phyloP scores from a whole-genome alignment of 1,140 invertebrate genomes.

The Aphaenogaster rudis region DNA sequence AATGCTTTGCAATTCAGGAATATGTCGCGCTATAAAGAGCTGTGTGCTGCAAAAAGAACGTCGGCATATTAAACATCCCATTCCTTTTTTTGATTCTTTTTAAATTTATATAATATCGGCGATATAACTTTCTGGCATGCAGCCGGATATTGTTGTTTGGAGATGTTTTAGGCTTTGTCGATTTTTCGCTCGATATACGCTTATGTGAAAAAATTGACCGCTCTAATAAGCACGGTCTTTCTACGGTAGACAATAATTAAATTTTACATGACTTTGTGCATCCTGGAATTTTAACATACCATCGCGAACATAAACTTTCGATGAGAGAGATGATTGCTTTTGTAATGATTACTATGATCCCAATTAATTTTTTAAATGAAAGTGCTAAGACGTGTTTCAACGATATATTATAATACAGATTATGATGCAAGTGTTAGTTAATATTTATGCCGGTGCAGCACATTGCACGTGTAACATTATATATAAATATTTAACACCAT shows the following conservation, averaged over 20 bases:
- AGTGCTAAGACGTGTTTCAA: neutral
- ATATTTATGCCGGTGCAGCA: conserved; percentile 3
- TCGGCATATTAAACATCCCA: conserved; percentile 16
- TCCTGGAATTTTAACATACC: conserved; percentile 31
- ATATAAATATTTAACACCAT: conserved; percentile 53
- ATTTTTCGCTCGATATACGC: conserved; percentile 51
- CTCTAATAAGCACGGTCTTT: conserved; percentile 53
- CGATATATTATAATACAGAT: neutral
- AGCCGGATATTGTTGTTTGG: conserved; percentile 45
- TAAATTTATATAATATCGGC: conserved; percentile 21
- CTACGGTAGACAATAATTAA: conserved; percentile 32
- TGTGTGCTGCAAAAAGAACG: neutral
- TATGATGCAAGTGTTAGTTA: neutral
- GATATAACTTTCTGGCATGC: conserved; percentile 14
- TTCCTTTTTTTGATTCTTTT: conserved; percentile 41
- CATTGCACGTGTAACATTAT: neutral
- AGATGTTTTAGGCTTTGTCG: conserved; percentile 59
- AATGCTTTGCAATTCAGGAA: conserved; percentile 7
- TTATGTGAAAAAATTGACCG: conserved; percentile 62
- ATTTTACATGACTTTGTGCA: conserved; percentile 51
- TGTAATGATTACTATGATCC: neutral
- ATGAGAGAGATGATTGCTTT: conserved; percentile 1
- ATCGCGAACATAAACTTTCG: neutral
- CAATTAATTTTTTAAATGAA: neutral
- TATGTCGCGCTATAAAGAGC: conserved; percentile 9